Base-by-base conservation (phyloP, 1,140 invertebrate genomes). In the Ostrea denselamellosa region DNA sequence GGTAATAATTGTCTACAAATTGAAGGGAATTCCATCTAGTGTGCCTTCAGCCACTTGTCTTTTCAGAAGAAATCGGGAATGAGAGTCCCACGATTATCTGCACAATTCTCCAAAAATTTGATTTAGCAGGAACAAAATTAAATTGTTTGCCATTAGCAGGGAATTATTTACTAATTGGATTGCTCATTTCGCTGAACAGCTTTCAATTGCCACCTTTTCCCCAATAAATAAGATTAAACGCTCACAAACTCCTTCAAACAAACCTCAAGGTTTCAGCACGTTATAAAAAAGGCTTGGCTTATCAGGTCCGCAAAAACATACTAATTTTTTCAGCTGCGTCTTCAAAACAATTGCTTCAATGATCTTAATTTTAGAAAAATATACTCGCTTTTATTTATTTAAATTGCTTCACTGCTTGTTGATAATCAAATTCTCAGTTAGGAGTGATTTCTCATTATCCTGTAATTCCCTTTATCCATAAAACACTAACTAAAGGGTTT, bases 101-200 rank as follows among this genome's bases (percentile, higher is more conserved):
- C 86, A 91, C 91, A 91, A 91, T 90, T 89, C 91, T 92, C 91
- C 86, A 90, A 90, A 92, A 90, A 92, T 92, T 92, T 89, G 90
- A 90, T 90, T 90, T 90, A 86, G 88, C 84, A 88, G 81, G 87
- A 90, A 89, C 90, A 90, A 92, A 90, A 92, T 92, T 92, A 91
- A 90, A 92, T 91, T 89, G 90, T 89, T 85, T 85, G 86, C 89
- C 88, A 92, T 91, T 92, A 92, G 87, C 86, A 89, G 90, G 89
- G 92, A 92, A 92, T 92, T 92, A 92, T 92, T 90, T 89, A 88
- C 89, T 91, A 92, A 92, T 92, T 91, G 92, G 90, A 89, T 87
- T 86, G 82, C 85, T 87, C 90, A 91, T 91, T 89, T 86, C 84
- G 84, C 85, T 89, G 89, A 91, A 92, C 91, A 90, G 91, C 89